These are phyloP conservation scores for Halictus ligatus DNA, from an alignment of 2,888 invertebrate genomes.

Conservation along the genomic window DNA sequence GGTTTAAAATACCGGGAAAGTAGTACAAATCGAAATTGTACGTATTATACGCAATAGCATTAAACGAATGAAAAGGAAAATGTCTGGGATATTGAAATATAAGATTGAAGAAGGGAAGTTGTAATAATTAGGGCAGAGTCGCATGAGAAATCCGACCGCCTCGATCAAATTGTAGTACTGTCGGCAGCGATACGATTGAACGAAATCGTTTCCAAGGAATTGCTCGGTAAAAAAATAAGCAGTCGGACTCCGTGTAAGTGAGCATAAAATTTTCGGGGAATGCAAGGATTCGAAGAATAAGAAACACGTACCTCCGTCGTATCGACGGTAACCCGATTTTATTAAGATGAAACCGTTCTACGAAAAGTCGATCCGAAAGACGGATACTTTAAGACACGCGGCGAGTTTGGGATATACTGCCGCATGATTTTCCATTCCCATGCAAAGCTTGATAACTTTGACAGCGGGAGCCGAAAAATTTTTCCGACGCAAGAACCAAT, in stretches of 20 bases:
- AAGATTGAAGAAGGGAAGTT: not conserved
- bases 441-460: slow-evolving; percentile 55
- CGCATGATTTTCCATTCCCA: slow-evolving; percentile 50
- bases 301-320: slow-evolving; percentile 1
- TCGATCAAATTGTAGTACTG: not conserved
- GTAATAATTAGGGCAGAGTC: not conserved
- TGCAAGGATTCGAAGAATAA: slow-evolving; percentile 3
- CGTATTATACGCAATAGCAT: not conserved
- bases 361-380: slow-evolving; percentile 31
- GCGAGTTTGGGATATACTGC: slow-evolving; percentile 31
- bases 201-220: not conserved
- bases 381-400: slow-evolving; percentile 28
- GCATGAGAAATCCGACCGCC: not conserved
- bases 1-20: not conserved
- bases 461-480: slow-evolving; percentile 26
- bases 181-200: not conserved
- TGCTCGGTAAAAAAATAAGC: not conserved
- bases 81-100: not conserved
- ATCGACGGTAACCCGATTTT: slow-evolving; percentile 31
- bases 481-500: slow-evolving; percentile 31
- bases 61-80: not conserved
- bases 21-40: not conserved
- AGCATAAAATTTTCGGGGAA: not conserved
- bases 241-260: not conserved
- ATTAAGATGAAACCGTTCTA: slow-evolving; percentile 44